These are phyloP conservation scores for Lasioglossum marginatum DNA, from an alignment of 2,888 invertebrate genomes.

Conservation along the genomic window DNA sequence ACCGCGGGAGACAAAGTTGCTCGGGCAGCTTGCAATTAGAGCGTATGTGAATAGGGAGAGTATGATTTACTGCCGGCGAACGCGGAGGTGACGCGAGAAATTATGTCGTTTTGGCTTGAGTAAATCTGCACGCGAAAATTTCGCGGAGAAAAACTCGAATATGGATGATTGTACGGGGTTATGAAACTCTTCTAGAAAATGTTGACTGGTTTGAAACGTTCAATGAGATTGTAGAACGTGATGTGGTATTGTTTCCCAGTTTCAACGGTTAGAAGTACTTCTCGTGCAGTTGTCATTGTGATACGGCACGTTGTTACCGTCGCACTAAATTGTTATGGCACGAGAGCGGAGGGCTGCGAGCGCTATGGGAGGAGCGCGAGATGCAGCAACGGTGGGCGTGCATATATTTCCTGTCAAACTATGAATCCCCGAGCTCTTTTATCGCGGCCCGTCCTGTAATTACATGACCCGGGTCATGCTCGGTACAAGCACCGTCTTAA, in stretches of 20 bases:
- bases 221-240: neutral
- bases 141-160: too few relatives aligned
- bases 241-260: neutral
- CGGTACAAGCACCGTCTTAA: constrained; percentile 60
- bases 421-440: constrained; percentile 64
- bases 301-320: neutral
- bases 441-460: constrained; percentile 65
- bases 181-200: neutral
- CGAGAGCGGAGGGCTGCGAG: neutral
- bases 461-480: constrained; percentile 65
- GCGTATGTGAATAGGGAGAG: constrained; percentile 66
- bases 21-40: constrained; percentile 62
- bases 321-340: neutral
- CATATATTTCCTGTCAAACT: constrained; percentile 72
- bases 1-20: constrained; percentile 52
- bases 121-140: neutral
- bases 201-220: neutral
- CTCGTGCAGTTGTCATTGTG: neutral
- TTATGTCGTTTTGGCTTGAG: constrained; percentile 27
- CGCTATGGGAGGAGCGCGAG: constrained; percentile 43
- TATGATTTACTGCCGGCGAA: constrained; percentile 58
- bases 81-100: constrained; percentile 24
- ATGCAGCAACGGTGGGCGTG: constrained; percentile 66
- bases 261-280: neutral
- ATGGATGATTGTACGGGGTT: too few relatives aligned